phyloP scores from a whole-genome alignment of 2,888 invertebrate genomes.

The Brachypalpus laphriformis region DNA sequence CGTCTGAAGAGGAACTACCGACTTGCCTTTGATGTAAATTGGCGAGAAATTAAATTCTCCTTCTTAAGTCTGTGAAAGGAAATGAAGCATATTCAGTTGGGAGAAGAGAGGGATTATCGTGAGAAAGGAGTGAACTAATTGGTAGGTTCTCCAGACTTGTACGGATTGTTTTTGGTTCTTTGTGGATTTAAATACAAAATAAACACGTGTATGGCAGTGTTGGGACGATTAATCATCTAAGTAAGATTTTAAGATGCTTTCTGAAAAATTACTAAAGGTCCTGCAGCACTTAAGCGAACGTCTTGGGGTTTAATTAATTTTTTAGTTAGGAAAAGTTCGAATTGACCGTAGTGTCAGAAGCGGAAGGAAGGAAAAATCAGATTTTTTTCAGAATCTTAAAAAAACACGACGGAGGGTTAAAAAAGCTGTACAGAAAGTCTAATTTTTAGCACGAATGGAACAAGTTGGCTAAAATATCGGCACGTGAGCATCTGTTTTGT shows the following conservation, averaged over 20 bases:
- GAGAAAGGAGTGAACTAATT: slow-evolving; percentile 36
- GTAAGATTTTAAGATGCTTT: neutral
- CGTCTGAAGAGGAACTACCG: neutral
- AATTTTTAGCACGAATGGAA: no score
- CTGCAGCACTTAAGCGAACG: neutral
- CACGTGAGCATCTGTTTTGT: no score
- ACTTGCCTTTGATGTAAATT: slow-evolving; percentile 59
- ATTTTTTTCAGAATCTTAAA: no score
- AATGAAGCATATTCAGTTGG: neutral
- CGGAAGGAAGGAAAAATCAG: no score
- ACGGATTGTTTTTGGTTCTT: neutral
- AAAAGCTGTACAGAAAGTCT: no score
- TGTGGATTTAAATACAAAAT: neutral
- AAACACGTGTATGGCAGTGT: neutral
- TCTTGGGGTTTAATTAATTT: neutral
- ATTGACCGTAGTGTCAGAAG: neutral
- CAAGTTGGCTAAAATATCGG: no score
- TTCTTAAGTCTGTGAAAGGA: slow-evolving; percentile 5
- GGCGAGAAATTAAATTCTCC: slow-evolving; percentile 52
- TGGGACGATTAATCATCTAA: slow-evolving; percentile 2
- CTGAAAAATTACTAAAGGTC: neutral
- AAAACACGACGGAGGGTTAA: no score
- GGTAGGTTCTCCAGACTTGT: neutral
- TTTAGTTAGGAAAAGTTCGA: neutral
- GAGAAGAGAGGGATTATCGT: slow-evolving; percentile 28